phyloP scores from a whole-genome alignment of 2,797 vertebrate genomes.

The Rhinogobio ventralis region DNA sequence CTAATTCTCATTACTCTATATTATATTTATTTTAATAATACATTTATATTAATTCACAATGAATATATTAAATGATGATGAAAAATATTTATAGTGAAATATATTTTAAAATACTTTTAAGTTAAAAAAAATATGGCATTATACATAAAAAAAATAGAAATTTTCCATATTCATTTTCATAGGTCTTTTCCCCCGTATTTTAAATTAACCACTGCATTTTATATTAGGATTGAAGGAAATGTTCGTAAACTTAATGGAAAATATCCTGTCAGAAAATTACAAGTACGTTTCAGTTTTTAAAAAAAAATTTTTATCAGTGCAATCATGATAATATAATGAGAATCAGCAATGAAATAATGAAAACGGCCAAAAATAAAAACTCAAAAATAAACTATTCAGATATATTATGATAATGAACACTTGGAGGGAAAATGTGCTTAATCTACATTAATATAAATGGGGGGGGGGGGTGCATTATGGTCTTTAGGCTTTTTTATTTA shows the following conservation, averaged over 20 bases:
- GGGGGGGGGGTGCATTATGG: no score
- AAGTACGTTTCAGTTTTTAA: no score
- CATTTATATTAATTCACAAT: no score
- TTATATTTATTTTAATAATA: no score
- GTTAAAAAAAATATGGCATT: no score
- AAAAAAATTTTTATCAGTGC: not conserved
- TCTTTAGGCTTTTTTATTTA: not conserved
- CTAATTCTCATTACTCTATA: no score
- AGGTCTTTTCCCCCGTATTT: no score
- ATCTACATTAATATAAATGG: not conserved
- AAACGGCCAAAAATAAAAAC: not conserved
- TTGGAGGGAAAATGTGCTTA: not conserved
- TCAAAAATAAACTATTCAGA: not conserved
- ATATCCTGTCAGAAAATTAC: not conserved
- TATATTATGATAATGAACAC: not conserved
- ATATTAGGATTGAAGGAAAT: not conserved
- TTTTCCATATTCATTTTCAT: no score
- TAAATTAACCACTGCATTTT: not conserved
- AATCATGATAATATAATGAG: not conserved
- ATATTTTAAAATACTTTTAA: no score
- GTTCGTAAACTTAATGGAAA: not conserved
- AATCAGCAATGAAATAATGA: not conserved
- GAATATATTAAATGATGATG: no score
- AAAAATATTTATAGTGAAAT: no score
- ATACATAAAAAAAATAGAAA: no score